Percentiles rank a stretch among this genome's conserved stretches.
phyloP scores from a whole-genome alignment of 2,888 invertebrate species.

The Lasioglossum morio region DNA sequence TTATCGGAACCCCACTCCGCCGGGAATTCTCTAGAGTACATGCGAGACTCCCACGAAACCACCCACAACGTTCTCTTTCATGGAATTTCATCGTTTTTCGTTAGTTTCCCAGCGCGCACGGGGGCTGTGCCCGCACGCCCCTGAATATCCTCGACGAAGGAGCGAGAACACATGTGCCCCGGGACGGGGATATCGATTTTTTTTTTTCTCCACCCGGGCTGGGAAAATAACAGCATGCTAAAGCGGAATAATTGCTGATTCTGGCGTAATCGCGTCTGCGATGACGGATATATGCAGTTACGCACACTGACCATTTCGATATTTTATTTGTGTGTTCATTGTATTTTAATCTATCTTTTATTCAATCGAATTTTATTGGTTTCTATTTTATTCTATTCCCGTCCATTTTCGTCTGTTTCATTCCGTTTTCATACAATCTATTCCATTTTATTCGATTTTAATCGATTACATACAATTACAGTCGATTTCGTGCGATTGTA shows the following conservation, averaged over 20 bases:
- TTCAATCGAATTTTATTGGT: not conserved
- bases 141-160: not conserved
- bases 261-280: not conserved
- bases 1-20: constrained; percentile 35
- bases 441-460: not conserved
- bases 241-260: not conserved
- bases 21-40: constrained; percentile 30
- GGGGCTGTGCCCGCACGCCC: not conserved
- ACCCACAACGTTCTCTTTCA: constrained; percentile 70
- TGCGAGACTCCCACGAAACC: constrained; percentile 57
- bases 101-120: constrained; percentile 49
- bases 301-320: not conserved
- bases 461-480: not conserved
- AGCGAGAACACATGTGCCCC: constrained; percentile 11
- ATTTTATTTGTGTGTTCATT: not conserved
- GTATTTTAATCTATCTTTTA: not conserved
- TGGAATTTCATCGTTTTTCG: constrained; percentile 67
- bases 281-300: not conserved
- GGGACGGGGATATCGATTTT: constrained; percentile 6
- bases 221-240: not conserved
- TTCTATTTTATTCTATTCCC: not conserved
- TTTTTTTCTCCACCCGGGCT: not conserved
- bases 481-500: too few species aligned
- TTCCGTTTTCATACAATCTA: not conserved
- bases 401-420: not conserved